Evolutionary conservation across 1,140 invertebrate species (phyloP).

Genomic region (Hypothenemus hampei): DNA sequence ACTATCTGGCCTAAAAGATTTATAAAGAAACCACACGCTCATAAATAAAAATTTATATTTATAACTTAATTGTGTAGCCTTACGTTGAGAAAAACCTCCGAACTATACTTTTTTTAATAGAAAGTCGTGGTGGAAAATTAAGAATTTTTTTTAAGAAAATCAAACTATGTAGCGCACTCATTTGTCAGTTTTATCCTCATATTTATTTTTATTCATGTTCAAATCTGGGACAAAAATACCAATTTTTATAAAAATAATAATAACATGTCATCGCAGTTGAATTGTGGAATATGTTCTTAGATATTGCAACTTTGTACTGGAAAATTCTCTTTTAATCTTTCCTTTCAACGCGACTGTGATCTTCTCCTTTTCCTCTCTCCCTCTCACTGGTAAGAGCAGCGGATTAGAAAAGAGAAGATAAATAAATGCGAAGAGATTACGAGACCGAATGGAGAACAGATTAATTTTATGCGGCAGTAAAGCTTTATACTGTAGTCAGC

Average conservation of each 20-base stretch:
- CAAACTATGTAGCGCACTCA: no score
- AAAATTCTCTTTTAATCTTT: conserved; percentile 1
- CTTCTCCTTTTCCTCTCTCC: no score
- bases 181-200: no score
- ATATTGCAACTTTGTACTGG: no score
- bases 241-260: no score
- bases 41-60: conserved; percentile 8
- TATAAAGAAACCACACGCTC: conserved; percentile 1
- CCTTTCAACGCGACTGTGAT: conserved; percentile 5
- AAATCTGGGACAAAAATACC: no score
- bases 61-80: conserved; percentile 1
- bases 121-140: not conserved
- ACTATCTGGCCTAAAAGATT: conserved; percentile 6
- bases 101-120: not conserved
- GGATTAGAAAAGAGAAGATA: conserved; percentile 14
- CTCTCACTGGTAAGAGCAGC: no score
- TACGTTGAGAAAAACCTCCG: not conserved
- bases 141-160: no score
- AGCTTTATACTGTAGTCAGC: conserved; percentile 9
- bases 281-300: no score
- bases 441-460: conserved; percentile 6
- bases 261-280: no score
- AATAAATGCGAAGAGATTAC: conserved; percentile 14
- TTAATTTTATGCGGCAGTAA: conserved; percentile 15
- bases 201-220: no score